Evolutionary conservation across 2,113 vertebrate species (phyloP).

Genomic region (Cettia cetti): DNA sequence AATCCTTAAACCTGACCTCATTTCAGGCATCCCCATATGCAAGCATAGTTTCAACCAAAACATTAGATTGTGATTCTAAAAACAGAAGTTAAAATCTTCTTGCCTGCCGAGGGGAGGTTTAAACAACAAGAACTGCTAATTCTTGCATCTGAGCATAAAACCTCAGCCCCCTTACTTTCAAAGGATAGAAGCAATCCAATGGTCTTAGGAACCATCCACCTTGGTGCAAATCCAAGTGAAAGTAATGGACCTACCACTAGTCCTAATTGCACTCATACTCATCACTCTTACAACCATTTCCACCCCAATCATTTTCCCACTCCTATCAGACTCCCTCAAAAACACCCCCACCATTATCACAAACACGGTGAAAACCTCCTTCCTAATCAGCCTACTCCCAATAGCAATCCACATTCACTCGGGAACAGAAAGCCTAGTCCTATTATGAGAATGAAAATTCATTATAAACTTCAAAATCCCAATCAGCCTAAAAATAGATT

Average conservation of each 20-base stretch:
- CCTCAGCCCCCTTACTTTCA: background rate
- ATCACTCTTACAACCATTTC: accelerated
- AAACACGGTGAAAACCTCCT: accelerated
- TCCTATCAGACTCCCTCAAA: accelerated
- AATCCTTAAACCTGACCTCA: accelerated
- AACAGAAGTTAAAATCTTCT: background rate
- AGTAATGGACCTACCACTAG: background rate
- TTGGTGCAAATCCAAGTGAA: background rate
- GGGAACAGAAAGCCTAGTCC: accelerated
- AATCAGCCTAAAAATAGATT: background rate
- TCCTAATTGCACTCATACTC: accelerated
- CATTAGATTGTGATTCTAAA: background rate
- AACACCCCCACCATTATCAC: accelerated
- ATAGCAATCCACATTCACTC: accelerated
- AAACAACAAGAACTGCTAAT: background rate
- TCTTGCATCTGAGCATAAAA: background rate
- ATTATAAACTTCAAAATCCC: background rate
- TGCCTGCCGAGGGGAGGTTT: background rate
- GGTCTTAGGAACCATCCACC: background rate
- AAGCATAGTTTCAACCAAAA: background rate
- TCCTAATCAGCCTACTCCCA: accelerated
- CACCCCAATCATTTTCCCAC: accelerated
- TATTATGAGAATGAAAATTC: background rate
- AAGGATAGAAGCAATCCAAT: background rate
- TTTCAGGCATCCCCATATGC: accelerated